phyloP scores from a whole-genome alignment of 2,797 vertebrate species.

The Sebastes dallii region DNA sequence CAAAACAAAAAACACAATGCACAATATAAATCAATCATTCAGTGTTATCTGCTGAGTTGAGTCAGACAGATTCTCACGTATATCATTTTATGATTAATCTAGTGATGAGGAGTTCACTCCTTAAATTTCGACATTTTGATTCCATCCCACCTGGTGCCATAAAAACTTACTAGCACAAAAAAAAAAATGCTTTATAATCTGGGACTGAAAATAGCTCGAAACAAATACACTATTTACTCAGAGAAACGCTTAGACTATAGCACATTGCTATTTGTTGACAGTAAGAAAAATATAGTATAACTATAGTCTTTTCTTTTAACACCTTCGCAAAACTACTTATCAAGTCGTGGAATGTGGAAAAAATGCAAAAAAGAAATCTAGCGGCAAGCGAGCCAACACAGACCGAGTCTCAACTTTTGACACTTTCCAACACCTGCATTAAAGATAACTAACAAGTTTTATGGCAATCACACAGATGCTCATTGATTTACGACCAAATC shows the following conservation, averaged over 20 bases:
- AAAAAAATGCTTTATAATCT: neutral
- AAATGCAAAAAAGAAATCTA: neutral
- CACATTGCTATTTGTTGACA: neutral
- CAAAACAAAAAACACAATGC: neutral
- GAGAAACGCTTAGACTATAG: neutral
- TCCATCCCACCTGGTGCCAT: neutral
- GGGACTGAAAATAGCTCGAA: neutral
- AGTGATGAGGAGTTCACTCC: neutral
- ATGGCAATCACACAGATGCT: too few species aligned
- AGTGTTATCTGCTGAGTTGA: neutral
- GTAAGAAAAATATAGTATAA: neutral
- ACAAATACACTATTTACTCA: neutral
- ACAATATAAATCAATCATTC: neutral
- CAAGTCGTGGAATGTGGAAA: neutral
- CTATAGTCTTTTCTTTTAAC: neutral
- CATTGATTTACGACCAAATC: too few species aligned
- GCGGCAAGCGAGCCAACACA: too few species aligned
- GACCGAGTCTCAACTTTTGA: too few species aligned
- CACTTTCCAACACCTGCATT: too few species aligned
- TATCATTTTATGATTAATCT: rapidly evolving
- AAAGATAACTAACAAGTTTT: too few species aligned
- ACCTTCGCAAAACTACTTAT: neutral
- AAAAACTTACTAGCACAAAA: neutral
- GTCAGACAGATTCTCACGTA: too few species aligned
- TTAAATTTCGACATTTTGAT: neutral